Percentiles rank a stretch among this genome's conserved stretches.
Conservation (phyloP, 35 echinoderm and acorn worm genomes). For the Lytechinus pictus region DNA sequence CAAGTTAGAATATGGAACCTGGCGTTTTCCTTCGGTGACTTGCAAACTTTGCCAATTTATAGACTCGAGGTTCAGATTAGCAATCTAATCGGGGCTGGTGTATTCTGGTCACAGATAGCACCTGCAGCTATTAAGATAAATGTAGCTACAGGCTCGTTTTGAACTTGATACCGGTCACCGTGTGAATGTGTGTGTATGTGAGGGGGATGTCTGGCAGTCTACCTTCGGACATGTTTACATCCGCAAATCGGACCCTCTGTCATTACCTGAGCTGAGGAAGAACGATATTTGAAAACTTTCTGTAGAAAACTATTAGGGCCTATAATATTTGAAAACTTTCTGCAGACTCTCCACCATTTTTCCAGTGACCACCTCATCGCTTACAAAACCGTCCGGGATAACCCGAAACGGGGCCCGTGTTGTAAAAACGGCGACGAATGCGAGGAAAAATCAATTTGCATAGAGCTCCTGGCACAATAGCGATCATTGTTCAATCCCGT, state of each 20-base stretch:
- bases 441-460: slow-evolving; percentile 27
- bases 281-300: too few relatives aligned
- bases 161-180: too few relatives aligned
- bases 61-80: not conserved
- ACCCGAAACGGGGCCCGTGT: not conserved
- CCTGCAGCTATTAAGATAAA: too few relatives aligned
- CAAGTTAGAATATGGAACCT: not conserved
- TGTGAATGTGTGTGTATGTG: too few relatives aligned
- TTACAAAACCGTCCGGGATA: not conserved
- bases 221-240: not conserved
- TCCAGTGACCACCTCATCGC: not conserved
- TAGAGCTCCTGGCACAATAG: slow-evolving; percentile 32
- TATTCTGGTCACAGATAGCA: too few relatives aligned
- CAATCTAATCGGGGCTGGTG: too few relatives aligned
- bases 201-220: not conserved
- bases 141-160: too few relatives aligned
- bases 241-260: too few relatives aligned
- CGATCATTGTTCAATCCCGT: not conserved
- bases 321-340: too few relatives aligned
- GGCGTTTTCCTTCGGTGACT: not conserved
- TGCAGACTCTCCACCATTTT: too few relatives aligned
- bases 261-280: not conserved
- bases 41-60: not conserved
- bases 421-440: not conserved
- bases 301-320: too few relatives aligned